Evolutionary conservation across 1,140 invertebrate species (phyloP).

Genomic region (Drosophila sturtevanti): DNA sequence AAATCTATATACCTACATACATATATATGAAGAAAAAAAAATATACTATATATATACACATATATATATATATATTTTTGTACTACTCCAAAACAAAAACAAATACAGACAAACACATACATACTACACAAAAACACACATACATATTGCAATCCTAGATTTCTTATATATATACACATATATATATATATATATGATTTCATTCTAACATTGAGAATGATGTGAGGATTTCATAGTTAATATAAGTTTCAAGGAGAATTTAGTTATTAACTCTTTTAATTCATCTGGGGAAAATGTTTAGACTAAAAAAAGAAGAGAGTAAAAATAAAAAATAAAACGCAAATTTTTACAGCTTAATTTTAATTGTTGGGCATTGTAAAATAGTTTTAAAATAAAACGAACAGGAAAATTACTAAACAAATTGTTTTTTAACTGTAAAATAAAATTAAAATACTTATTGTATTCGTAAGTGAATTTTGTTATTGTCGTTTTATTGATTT

Average conservation of each 20-base stretch:
- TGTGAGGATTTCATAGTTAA: constrained; percentile 35
- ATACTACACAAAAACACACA: constrained; percentile 28
- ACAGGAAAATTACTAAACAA: constrained; percentile 29
- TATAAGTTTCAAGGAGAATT: constrained; percentile 43
- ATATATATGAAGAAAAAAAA: constrained; percentile 27
- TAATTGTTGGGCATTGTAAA: constrained; percentile 66
- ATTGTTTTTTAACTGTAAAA: constrained; percentile 25
- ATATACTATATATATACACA: constrained; percentile 56
- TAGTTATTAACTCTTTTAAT: constrained; percentile 36
- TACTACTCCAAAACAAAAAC: constrained; percentile 50
- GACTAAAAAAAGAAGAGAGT: constrained; percentile 14
- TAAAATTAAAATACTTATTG: constrained; percentile 19
- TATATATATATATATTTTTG: constrained; percentile 65
- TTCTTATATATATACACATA: constrained; percentile 21
- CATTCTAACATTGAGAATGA: constrained; percentile 28
- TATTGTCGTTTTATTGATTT: neutral
- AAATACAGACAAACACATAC: constrained; percentile 29
- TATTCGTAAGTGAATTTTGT: neutral
- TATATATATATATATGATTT: constrained; percentile 42
- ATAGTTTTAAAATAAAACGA: constrained; percentile 51
- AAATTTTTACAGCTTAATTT: constrained; percentile 59
- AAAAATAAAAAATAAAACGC: too few species aligned
- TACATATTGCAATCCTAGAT: constrained; percentile 67
- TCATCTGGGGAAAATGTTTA: constrained; percentile 50
- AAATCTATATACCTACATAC: constrained; percentile 25